Conservation (phyloP, 2,888 invertebrate genomes). For the Prosapia bicincta region DNA sequence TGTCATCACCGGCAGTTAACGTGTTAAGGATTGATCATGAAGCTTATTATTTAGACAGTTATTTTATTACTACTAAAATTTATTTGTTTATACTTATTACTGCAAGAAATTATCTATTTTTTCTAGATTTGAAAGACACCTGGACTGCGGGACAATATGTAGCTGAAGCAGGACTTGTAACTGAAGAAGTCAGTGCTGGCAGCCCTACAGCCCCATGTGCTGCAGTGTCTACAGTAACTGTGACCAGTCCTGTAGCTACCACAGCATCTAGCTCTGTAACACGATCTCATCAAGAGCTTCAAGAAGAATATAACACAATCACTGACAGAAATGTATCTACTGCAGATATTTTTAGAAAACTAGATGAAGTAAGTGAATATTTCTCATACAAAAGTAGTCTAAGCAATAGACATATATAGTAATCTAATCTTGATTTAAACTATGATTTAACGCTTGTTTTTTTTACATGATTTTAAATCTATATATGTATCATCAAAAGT, state of each 20-base stretch:
- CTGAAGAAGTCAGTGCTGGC: background rate
- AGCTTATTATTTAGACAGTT: too few species aligned
- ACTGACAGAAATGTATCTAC: background rate
- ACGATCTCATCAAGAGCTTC: background rate
- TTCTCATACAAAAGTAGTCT: too few species aligned
- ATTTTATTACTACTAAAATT: too few species aligned
- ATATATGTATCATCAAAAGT: too few species aligned
- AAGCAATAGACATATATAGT: too few species aligned
- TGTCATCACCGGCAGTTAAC: too few species aligned
- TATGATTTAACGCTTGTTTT: too few species aligned
- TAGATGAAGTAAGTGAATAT: slow-evolving; percentile 54
- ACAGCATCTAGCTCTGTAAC: background rate
- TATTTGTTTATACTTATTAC: too few species aligned
- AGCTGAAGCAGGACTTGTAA: background rate
- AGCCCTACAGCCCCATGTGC: background rate
- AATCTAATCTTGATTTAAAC: too few species aligned
- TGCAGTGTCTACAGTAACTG: background rate
- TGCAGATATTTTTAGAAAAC: slow-evolving; percentile 46
- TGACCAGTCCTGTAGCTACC: background rate
- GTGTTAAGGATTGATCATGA: too few species aligned
- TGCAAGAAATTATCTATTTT: too few species aligned
- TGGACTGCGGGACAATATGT: background rate
- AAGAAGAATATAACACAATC: background rate
- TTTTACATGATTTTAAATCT: too few species aligned
- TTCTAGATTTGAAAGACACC: background rate